Evolutionary conservation across 2,888 invertebrate species (phyloP).

Genomic region (Capitulum mitella): DNA sequence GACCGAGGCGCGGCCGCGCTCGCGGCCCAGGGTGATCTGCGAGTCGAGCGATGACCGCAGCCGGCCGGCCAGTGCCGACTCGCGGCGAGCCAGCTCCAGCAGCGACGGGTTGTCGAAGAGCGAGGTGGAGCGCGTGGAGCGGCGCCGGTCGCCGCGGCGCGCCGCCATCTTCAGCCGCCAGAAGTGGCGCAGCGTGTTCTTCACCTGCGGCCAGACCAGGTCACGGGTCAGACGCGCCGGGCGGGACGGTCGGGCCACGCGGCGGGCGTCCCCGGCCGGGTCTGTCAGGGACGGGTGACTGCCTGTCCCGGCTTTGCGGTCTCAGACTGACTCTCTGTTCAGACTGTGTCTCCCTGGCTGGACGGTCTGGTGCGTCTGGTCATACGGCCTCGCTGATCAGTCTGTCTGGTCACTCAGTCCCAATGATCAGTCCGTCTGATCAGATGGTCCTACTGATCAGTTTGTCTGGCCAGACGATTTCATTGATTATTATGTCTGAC

Average conservation of each 20-base stretch:
- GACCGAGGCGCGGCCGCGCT: not conserved
- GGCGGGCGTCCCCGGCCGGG: not conserved
- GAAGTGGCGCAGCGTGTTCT: conserved; percentile 33
- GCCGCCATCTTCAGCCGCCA: conserved; percentile 31
- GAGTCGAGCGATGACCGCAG: not conserved
- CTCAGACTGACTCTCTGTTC: too few species aligned
- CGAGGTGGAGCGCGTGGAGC: not conserved
- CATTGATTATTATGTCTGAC: too few species aligned
- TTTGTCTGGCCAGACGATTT: too few species aligned
- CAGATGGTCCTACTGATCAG: too few species aligned
- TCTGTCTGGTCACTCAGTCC: too few species aligned
- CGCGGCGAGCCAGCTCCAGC: not conserved
- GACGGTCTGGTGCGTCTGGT: too few species aligned
- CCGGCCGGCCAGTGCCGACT: not conserved
- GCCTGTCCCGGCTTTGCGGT: too few species aligned
- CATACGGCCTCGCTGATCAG: too few species aligned
- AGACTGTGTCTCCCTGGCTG: too few species aligned
- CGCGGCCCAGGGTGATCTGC: not conserved
- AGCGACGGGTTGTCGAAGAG: conserved; percentile 15
- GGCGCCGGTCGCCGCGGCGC: conserved; percentile 2
- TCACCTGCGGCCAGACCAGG: conserved; percentile 28
- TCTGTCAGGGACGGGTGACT: not conserved
- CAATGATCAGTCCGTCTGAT: too few species aligned
- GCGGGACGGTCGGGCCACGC: not conserved
- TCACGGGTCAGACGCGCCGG: not conserved